phyloP scores from a whole-genome alignment of 1,140 invertebrate genomes.

The Panagrolaimus sp. region DNA sequence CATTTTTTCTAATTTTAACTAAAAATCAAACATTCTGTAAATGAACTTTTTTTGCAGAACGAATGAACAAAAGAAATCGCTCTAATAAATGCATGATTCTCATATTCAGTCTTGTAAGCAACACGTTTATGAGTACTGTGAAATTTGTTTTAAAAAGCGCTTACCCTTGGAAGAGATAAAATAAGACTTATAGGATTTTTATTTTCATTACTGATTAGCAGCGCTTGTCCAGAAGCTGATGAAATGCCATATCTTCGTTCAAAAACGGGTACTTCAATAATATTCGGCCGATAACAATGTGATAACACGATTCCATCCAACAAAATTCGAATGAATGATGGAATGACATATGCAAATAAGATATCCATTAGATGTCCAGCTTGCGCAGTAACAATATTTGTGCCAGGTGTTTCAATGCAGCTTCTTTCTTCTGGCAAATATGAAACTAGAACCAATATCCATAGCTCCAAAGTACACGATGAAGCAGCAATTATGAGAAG shows the following conservation, averaged over 20 bases:
- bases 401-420: slow-evolving; percentile 34
- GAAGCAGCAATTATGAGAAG: slow-evolving; percentile 32
- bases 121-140: slow-evolving; percentile 13
- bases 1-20: too few relatives aligned
- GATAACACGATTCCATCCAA: slow-evolving; percentile 45
- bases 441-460: slow-evolving; percentile 42
- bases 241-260: slow-evolving; percentile 37
- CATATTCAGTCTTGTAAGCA: too few relatives aligned
- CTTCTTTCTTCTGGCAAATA: slow-evolving; percentile 36
- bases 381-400: slow-evolving; percentile 8
- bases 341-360: slow-evolving; percentile 44
- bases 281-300: slow-evolving; percentile 46
- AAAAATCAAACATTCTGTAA: too few relatives aligned
- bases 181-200: slow-evolving; percentile 18
- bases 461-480: slow-evolving; percentile 33
- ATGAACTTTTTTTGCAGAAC: too few relatives aligned
- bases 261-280: slow-evolving; percentile 39
- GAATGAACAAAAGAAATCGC: too few relatives aligned
- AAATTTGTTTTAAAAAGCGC: not conserved
- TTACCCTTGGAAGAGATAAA: slow-evolving; percentile 31
- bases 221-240: slow-evolving; percentile 27
- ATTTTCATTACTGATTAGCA: slow-evolving; percentile 6
- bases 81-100: too few relatives aligned
- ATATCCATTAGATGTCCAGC: slow-evolving; percentile 48
- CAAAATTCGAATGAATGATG: slow-evolving; percentile 41